Base-by-base conservation (phyloP, 2,888 invertebrate species). In the Kuschelorhynchus macadamiae region DNA sequence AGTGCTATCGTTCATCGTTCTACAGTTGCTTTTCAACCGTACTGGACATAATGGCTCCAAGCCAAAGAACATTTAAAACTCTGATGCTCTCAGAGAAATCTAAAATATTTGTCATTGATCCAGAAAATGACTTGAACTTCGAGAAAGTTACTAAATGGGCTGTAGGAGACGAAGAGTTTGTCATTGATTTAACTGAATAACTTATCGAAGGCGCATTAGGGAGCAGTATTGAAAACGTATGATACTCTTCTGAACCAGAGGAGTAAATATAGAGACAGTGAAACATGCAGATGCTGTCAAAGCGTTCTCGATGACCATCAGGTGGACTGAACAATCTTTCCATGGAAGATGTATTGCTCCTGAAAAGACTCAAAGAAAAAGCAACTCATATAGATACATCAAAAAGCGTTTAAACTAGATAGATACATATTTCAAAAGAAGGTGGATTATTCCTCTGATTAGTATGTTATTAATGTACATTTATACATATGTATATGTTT, bases 131-230 rank as follows among this genome's bases (percentile, higher is more conserved):
- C 25, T 47, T 59, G 12, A 61, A 16, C 9, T 36, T 18, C 25
- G 17, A 61, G 9, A 18, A n/a, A 16, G 56, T 61, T 55, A 39
- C 30, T n/a, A 18, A 61, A 21, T 61, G 49, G 61, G 61, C 39
- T 16, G 17, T 25, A n/a, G 61, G 52, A 36, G 52, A 55, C 33
- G 12, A 53, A 50, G 50, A 61, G 20, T 2, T n/a, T 52, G 25
- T 36, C 18, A 25, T 25, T 25, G 25, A 25, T 25, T 25, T 25
- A 25, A 25, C 7, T 25, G 25, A 61, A 61, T 42, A 56, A 3
- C n/a, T 59, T n/a, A 39, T 59, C 8, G 2, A 25, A 11, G 59
- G 52, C 7, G 36, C 33, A n/a, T 1, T 52, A 44, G 12, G 20
- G 2, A 56, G 8, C 21, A 25, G n/a, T 17, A 17, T 17, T 3